Evolutionary conservation across 2,797 vertebrate genomes (phyloP).

Genomic region (Pipistrellus pygmaeus): DNA sequence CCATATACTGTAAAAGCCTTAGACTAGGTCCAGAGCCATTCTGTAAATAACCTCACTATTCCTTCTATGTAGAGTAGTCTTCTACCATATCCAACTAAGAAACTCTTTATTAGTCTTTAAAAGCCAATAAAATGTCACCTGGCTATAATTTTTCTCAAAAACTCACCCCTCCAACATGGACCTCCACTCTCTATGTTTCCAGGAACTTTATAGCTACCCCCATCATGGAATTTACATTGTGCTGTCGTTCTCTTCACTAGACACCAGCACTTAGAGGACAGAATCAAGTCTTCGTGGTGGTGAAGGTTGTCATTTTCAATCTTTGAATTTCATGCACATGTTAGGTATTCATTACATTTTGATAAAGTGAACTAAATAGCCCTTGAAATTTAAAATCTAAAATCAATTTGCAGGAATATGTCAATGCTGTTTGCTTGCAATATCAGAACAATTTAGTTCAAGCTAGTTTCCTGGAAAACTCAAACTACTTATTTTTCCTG

Average conservation of each 20-base stretch:
- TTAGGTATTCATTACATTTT: not conserved
- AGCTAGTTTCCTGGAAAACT: constrained; percentile 35
- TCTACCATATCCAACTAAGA: constrained; percentile 1
- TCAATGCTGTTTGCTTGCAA: not conserved
- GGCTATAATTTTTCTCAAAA: constrained; percentile 29
- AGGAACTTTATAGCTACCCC: not conserved
- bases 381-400: constrained; percentile 42
- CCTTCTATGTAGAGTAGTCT: not conserved
- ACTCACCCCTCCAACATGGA: not conserved
- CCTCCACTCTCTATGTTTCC: not conserved
- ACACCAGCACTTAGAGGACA: not conserved
- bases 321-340: not conserved
- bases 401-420: constrained; percentile 6
- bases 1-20: not conserved
- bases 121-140: constrained; percentile 5
- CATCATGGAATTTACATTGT: not conserved
- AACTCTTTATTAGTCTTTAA: not conserved
- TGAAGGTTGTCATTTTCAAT: not conserved
- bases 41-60: not conserved
- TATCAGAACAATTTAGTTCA: not conserved
- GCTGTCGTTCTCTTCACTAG: not conserved
- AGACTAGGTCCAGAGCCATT: not conserved
- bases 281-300: not conserved
- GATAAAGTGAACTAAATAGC: not conserved
- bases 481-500: not conserved